Conservation (phyloP, 2,888 invertebrate species). For the Megaustenia siamemsis region DNA sequence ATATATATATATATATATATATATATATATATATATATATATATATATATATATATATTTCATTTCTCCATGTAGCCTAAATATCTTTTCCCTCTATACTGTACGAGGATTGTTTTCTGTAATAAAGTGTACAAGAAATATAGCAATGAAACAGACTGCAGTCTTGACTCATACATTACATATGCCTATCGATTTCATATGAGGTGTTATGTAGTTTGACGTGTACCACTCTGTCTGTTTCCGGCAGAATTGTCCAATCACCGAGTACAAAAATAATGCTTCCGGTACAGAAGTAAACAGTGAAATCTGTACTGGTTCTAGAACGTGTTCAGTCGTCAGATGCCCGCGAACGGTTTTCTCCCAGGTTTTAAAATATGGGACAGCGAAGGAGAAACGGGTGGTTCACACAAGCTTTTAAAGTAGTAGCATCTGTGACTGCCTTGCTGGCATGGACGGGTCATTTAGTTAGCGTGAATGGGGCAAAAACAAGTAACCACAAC, state of each 20-base stretch:
- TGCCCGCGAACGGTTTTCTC: background rate
- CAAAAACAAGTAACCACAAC: background rate
- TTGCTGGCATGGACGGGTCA: constrained; percentile 26
- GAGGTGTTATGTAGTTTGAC: background rate
- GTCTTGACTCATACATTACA: too few species aligned
- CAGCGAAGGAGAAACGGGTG: constrained; percentile 18
- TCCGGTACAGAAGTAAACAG: constrained; percentile 28
- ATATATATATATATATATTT: too few species aligned
- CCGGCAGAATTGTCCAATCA: constrained; percentile 9
- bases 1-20: background rate
- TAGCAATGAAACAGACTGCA: too few species aligned
- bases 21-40: background rate
- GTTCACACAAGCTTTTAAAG: constrained; percentile 24
- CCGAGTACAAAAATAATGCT: background rate
- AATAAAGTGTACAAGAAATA: too few species aligned
- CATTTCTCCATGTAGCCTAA: too few species aligned
- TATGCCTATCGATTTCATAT: too few species aligned
- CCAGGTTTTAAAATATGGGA: constrained; percentile 5
- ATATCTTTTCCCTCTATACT: too few species aligned
- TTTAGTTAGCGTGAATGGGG: background rate
- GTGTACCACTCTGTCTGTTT: background rate
- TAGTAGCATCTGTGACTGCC: constrained; percentile 19
- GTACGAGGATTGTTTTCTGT: too few species aligned
- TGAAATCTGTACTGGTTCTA: background rate
- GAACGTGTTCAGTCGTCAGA: background rate